Evolutionary conservation across 2,888 invertebrate species (phyloP), one percentile per base, ranked within the genome.

Genomic region (Hyposoter didymator): DNA sequence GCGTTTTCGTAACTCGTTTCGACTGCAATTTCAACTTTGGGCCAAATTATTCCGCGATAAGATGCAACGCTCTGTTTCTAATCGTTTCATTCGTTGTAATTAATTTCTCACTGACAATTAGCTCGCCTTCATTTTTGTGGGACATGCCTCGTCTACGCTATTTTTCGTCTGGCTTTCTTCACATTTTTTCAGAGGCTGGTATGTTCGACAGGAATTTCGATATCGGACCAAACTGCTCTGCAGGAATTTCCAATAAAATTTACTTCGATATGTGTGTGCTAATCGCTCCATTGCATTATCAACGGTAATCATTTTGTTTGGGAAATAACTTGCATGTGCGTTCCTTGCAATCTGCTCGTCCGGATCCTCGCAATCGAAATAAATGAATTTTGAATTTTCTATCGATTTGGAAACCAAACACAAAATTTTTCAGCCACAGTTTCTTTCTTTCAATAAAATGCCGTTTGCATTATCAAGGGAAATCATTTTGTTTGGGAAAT

Each of bases 1-100:
- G 87, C 87, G 85, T 90, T 90, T 74, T 89, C 83, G 82, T 89
- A 90, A 89, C 90, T 89, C 88, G 90, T 90, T 91, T 83, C 74
- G 52, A 76, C 82, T 83, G 88, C 87, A 89, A 89, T 91, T 88
- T 87, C 90, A 81, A 91, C 90, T 91, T 91, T 90, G 14, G 28
- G 5, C 28, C 87, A 87, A 87, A 79, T 78, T 83, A 83, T 76
- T 74, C 84, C 88, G 39, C 10, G 87, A 73, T 73, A 89, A 89
- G 87, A 87, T 10, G 39, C 10, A 39, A 88, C 85, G 78, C 62
- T 72, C 35, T 55, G 7, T 72, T 67, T 66, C 84, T 84, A 85
- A 87, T 87, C 83, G 84, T 84, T 52, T 28, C 22, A 47, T 49
- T 66, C 35, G 39, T 83, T 83, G 74, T 78, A 69, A 64, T 45